These are phyloP conservation scores for Dolichopus griseipennis DNA, from an alignment of 2,888 invertebrate genomes.

Conservation along the genomic window DNA sequence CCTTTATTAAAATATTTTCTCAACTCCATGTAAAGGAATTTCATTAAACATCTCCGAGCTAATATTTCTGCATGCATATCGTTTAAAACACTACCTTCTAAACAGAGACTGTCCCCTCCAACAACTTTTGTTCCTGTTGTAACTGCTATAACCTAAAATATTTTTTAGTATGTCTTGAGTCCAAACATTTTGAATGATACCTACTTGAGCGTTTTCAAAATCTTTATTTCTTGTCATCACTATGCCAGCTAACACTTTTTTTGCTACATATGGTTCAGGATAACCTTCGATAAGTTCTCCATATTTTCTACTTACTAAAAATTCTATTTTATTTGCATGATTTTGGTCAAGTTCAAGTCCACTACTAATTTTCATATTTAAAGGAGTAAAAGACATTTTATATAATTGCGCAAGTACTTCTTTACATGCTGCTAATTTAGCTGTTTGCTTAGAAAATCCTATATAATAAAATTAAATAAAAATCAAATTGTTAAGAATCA, in stretches of 20 bases:
- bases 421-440: neutral
- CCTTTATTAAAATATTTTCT: neutral
- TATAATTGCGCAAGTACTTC: neutral
- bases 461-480: too few relatives aligned
- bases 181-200: neutral
- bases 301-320: neutral
- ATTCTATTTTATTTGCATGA: neutral
- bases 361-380: conserved; percentile 1
- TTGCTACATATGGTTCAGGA: neutral
- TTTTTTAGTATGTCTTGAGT: neutral
- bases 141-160: neutral
- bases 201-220: neutral
- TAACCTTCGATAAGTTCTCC: neutral
- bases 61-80: neutral
- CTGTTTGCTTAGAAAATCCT: neutral
- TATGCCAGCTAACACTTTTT: neutral
- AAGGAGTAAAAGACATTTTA: neutral
- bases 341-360: neutral
- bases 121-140: neutral
- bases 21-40: neutral
- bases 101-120: neutral
- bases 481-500: too few relatives aligned
- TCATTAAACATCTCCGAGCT: neutral
- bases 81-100: neutral
- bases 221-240: neutral